Conservation (phyloP, 2,888 invertebrate genomes). For the Lithophane socia region DNA sequence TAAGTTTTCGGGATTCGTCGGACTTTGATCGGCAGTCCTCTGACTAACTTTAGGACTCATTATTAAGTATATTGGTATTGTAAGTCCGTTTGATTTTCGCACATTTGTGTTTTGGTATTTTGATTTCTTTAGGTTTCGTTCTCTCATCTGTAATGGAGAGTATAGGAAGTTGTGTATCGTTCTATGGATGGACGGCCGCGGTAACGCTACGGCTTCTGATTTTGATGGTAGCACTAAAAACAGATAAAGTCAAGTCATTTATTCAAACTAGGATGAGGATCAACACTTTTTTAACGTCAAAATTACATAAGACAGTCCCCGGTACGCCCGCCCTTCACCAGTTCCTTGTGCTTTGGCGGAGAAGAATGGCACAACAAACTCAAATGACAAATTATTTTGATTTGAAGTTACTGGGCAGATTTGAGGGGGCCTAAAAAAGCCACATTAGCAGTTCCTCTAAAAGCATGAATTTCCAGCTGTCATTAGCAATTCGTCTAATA, state of each 20-base stretch:
- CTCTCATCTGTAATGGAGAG: constrained; percentile 1
- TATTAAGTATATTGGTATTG: constrained; percentile 14
- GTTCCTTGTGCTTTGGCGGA: neutral
- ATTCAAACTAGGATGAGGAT: neutral
- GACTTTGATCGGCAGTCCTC: neutral
- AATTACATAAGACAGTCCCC: neutral
- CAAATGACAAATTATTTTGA: too few relatives aligned
- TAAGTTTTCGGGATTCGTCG: neutral
- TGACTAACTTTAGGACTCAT: neutral
- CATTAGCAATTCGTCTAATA: too few relatives aligned
- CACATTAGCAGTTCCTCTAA: too few relatives aligned
- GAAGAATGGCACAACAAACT: neutral
- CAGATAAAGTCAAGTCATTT: neutral
- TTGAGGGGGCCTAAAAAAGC: too few relatives aligned
- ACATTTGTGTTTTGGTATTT: constrained; percentile 10
- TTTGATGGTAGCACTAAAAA: constrained; percentile 2
- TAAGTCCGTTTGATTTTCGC: neutral
- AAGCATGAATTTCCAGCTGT: too few relatives aligned
- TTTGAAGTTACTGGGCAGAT: too few relatives aligned
- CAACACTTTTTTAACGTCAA: neutral
- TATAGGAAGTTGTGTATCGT: neutral
- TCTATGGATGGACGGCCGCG: accelerated
- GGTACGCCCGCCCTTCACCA: neutral
- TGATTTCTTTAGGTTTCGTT: accelerated
- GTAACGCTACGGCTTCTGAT: neutral